Conservation (phyloP, 1,140 invertebrate genomes). For the Lordiphosa mommai region DNA sequence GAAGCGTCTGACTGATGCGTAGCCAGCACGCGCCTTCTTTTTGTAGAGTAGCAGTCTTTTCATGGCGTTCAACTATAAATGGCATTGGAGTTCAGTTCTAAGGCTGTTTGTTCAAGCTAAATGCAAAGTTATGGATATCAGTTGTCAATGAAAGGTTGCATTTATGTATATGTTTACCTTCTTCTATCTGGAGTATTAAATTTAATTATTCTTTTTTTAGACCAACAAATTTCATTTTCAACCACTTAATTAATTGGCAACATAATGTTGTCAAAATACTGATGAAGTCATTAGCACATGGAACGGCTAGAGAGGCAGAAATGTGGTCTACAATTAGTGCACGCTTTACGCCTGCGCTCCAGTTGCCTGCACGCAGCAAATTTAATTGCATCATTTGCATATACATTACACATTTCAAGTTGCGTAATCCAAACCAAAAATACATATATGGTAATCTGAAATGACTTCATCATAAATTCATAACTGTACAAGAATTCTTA, state of each 20-base stretch:
- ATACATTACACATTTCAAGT: background rate
- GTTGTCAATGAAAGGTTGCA: slow-evolving; percentile 4
- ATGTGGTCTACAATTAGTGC: slow-evolving; percentile 1
- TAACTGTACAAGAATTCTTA: slow-evolving; percentile 4
- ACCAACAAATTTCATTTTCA: background rate
- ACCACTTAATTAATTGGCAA: slow-evolving; percentile 2
- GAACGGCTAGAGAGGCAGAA: background rate
- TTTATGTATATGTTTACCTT: no score
- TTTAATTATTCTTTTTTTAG: background rate
- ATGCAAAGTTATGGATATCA: slow-evolving; percentile 9
- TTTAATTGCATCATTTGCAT: slow-evolving; percentile 10
- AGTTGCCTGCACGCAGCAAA: background rate
- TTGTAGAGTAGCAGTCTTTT: background rate
- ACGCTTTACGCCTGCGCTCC: background rate
- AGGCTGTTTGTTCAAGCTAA: slow-evolving; percentile 1
- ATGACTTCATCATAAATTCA: slow-evolving; percentile 5
- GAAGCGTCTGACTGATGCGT: slow-evolving; percentile 27
- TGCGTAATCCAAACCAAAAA: background rate
- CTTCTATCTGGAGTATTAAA: no score
- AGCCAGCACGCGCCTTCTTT: slow-evolving; percentile 13
- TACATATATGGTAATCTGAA: background rate
- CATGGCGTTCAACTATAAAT: background rate
- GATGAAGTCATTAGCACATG: slow-evolving; percentile 3
- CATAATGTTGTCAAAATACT: background rate
- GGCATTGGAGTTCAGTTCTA: slow-evolving; percentile 6